A percentile compares a stretch with the other conserved stretches of the same genome.
Conservation (phyloP, 2,797 vertebrate genomes). For the Lagodon rhomboides region DNA sequence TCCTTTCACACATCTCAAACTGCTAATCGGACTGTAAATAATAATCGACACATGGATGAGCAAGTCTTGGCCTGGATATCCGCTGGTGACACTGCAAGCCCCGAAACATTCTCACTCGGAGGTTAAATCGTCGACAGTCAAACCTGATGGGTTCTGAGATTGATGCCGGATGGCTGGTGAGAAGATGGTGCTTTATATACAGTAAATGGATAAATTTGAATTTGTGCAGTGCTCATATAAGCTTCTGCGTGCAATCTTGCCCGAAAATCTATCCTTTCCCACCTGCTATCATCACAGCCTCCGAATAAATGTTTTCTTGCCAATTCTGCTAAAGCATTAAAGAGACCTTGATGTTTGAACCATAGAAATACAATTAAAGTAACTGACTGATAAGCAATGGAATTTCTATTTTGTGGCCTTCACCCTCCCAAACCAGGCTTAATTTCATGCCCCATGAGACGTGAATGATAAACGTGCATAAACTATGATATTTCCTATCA, state of each 20-base stretch:
- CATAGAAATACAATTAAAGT: slow-evolving; percentile 16
- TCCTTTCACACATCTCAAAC: too few relatives aligned
- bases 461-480: slow-evolving; percentile 11
- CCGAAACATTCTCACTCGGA: too few relatives aligned
- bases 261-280: slow-evolving; percentile 6
- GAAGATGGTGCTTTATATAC: background rate
- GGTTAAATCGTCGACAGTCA: too few relatives aligned
- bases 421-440: slow-evolving; percentile 22
- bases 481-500: background rate
- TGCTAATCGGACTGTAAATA: too few relatives aligned
- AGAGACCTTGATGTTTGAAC: slow-evolving; percentile 3
- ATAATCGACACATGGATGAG: too few relatives aligned
- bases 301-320: background rate
- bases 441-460: slow-evolving; percentile 34
- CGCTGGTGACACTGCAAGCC: too few relatives aligned
- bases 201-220: background rate
- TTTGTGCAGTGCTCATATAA: background rate
- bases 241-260: background rate
- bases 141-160: too few relatives aligned
- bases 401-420: slow-evolving; percentile 18
- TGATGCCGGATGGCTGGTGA: background rate
- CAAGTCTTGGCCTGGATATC: too few relatives aligned
- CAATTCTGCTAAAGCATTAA: slow-evolving; percentile 2
- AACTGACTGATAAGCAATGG: slow-evolving; percentile 9
- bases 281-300: background rate